These are phyloP conservation scores for Steinernema carpocapsae DNA, from an alignment of 2,888 invertebrate species.

Conservation along the genomic window DNA sequence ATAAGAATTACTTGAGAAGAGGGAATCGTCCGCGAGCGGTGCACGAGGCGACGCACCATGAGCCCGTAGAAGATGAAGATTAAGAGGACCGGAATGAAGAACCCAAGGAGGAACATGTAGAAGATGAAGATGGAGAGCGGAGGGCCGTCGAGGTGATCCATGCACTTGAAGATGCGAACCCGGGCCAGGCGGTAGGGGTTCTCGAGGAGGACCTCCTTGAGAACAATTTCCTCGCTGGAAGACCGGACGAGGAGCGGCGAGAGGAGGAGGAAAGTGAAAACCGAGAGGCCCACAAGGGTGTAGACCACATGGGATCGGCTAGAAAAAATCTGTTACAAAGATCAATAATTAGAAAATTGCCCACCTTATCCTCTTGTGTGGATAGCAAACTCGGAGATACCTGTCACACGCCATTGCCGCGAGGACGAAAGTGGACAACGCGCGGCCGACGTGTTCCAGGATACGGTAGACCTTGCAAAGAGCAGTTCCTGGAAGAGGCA, in stretches of 20 bases:
- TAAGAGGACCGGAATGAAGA: constrained; percentile 60
- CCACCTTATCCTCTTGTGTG: constrained; percentile 71
- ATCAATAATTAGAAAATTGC: not conserved
- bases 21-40: constrained; percentile 53
- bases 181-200: constrained; percentile 52
- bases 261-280: constrained; percentile 49
- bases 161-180: constrained; percentile 52
- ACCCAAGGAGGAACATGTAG: constrained; percentile 51
- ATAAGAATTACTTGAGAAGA: constrained; percentile 45
- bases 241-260: constrained; percentile 49
- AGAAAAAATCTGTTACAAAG: constrained; percentile 13
- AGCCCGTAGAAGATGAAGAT: constrained; percentile 66
- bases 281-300: constrained; percentile 43
- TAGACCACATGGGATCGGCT: constrained; percentile 43
- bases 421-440: constrained; percentile 52
- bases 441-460: constrained; percentile 64
- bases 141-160: constrained; percentile 51
- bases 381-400: constrained; percentile 79
- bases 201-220: constrained; percentile 51
- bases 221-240: constrained; percentile 46
- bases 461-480: constrained; percentile 68
- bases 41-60: constrained; percentile 62
- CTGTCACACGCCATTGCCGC: constrained; percentile 59
- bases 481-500: constrained; percentile 56
- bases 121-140: constrained; percentile 45